Percentiles rank a stretch among this genome's conserved stretches.
These are phyloP conservation scores for Psilopsiagon aurifrons DNA, from an alignment of 2,113 vertebrate genomes.

Conservation along the genomic window DNA sequence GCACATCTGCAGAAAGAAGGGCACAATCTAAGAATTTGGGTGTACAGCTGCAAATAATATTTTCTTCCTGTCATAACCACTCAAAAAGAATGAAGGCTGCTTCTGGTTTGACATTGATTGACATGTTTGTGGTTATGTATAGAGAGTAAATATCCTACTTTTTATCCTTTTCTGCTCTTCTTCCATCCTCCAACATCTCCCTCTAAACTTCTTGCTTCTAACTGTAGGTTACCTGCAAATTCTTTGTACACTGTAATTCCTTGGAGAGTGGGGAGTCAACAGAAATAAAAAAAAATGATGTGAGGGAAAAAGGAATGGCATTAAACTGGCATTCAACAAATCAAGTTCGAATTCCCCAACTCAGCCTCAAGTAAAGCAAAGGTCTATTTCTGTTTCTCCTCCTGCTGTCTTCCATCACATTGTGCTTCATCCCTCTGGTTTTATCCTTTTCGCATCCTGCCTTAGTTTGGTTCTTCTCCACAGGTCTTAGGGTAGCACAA, in stretches of 20 bases:
- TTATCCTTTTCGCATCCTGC: not conserved
- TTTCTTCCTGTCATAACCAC: not conserved
- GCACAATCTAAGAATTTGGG: not conserved
- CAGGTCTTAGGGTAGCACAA: not conserved
- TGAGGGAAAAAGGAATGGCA: not conserved
- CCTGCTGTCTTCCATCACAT: not conserved
- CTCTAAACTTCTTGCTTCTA: not conserved
- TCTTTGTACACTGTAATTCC: not conserved
- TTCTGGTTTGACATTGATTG: not conserved
- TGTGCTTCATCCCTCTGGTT: not conserved
- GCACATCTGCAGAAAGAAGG: rapidly evolving
- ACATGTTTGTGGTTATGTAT: not conserved
- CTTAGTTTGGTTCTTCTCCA: not conserved
- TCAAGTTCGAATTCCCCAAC: not conserved
- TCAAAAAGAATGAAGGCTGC: not conserved
- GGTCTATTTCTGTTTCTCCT: not conserved
- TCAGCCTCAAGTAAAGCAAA: not conserved
- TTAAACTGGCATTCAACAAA: not conserved
- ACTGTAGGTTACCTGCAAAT: not conserved
- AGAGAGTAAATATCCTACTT: not conserved
- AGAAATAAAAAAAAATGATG: not conserved
- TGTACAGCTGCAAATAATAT: not conserved
- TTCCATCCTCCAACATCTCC: not conserved
- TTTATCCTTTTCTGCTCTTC: not conserved
- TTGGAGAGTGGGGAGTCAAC: not conserved